Evolutionary conservation across 2,113 vertebrate genomes (phyloP).

Genomic region (Catagonus wagneri): DNA sequence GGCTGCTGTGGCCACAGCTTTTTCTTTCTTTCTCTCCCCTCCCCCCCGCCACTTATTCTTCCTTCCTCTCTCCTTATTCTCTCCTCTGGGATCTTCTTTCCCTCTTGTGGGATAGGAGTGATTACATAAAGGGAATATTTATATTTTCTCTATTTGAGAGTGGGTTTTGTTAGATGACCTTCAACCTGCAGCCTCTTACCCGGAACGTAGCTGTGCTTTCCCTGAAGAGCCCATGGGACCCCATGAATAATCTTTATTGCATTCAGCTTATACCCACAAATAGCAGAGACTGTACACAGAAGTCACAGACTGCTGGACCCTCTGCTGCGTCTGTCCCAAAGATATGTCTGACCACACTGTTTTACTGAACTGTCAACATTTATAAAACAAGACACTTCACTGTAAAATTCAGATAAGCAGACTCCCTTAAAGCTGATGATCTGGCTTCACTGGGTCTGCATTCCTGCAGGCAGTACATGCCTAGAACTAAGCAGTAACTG

Average conservation of each 20-base stretch:
- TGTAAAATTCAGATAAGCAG: not conserved
- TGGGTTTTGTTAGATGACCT: not conserved
- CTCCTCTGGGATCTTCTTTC: not conserved
- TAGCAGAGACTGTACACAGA: not conserved
- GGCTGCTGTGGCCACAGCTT: not conserved
- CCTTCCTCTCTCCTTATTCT: not conserved
- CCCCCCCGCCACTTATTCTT: not conserved
- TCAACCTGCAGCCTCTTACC: not conserved
- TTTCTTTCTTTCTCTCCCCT: not conserved
- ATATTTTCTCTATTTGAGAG: not conserved
- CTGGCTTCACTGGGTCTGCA: not conserved
- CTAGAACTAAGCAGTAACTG: not conserved
- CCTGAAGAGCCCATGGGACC: not conserved
- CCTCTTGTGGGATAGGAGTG: not conserved
- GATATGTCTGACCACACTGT: not conserved
- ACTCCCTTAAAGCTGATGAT: not conserved
- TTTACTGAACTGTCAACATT: not conserved
- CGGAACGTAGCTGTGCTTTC: not conserved
- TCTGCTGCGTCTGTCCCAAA: not conserved
- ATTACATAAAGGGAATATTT: not conserved
- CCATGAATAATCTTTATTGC: not conserved
- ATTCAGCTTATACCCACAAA: not conserved
- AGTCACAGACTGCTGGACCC: not conserved
- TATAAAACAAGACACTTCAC: slow-evolving; percentile 1
- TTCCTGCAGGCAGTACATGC: not conserved